A percentile compares a stretch with the other conserved stretches of the same genome.
These are phyloP conservation scores for Redunca redunca DNA, from an alignment of 2,113 vertebrate genomes.

Conservation along the genomic window DNA sequence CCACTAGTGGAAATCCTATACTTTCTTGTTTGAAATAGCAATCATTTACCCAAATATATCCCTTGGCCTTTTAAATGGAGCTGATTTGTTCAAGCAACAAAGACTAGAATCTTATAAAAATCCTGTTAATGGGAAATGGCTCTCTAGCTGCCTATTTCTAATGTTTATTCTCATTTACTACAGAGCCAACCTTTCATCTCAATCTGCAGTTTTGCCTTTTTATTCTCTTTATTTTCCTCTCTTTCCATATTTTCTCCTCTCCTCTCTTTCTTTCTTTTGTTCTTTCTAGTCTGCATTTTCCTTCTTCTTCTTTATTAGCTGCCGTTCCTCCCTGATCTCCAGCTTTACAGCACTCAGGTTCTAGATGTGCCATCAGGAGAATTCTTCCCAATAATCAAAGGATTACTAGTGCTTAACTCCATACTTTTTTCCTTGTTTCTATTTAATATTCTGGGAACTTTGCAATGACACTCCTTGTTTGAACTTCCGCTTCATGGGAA, in stretches of 20 bases:
- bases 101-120: neutral
- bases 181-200: neutral
- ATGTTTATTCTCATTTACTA: neutral
- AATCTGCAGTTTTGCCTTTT: neutral
- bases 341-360: neutral
- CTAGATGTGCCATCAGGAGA: neutral
- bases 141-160: neutral
- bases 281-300: too few species aligned
- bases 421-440: neutral
- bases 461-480: neutral
- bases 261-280: neutral
- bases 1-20: neutral
- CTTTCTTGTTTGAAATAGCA: neutral
- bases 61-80: neutral
- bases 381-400: neutral
- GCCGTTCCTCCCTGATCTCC: neutral
- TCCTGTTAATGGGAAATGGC: neutral
- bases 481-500: neutral
- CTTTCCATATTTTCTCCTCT: neutral
- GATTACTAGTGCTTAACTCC: neutral
- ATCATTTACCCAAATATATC: neutral
- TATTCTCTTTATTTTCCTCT: too few species aligned
- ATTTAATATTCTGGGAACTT: neutral
- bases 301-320: neutral
- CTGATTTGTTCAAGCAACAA: neutral